phyloP scores from a whole-genome alignment of 1,140 invertebrate genomes.

The Sycophila sp. region DNA sequence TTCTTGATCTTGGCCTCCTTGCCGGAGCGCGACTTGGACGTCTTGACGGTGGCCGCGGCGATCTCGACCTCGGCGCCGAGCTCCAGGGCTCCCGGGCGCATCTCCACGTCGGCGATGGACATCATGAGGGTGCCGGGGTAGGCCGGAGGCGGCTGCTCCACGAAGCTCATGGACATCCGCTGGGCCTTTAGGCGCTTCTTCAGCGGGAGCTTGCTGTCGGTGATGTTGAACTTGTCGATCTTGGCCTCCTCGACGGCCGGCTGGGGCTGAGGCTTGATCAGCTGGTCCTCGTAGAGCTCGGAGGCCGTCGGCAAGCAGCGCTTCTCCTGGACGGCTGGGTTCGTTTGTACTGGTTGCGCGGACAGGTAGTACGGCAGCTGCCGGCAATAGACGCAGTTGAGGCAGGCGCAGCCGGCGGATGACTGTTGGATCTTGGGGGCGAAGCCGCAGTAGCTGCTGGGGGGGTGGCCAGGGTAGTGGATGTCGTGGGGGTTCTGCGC shows the following conservation, averaged over 20 bases:
- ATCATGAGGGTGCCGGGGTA: slow-evolving; percentile 54
- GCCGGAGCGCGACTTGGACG: background rate
- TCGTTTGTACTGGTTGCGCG: slow-evolving; percentile 50
- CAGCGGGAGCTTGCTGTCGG: slow-evolving; percentile 54
- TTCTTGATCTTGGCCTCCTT: slow-evolving; percentile 4
- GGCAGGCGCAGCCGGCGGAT: slow-evolving; percentile 51
- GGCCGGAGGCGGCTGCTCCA: slow-evolving; percentile 43
- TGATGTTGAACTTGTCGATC: slow-evolving; percentile 29
- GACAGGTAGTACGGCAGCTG: slow-evolving; percentile 53
- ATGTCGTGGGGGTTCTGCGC: slow-evolving; percentile 20
- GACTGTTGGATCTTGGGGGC: slow-evolving; percentile 25
- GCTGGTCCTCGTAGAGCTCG: slow-evolving; percentile 52
- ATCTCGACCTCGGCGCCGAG: slow-evolving; percentile 11
- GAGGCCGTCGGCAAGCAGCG: slow-evolving; percentile 44
- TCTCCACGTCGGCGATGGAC: slow-evolving; percentile 49
- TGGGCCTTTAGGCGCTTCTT: slow-evolving; percentile 60
- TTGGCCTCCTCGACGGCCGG: background rate
- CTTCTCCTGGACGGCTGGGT: slow-evolving; percentile 50
- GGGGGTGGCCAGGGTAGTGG: background rate
- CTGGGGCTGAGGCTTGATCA: too few relatives aligned
- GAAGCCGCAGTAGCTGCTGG: slow-evolving; percentile 14
- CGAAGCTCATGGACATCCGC: slow-evolving; percentile 43
- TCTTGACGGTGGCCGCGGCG: background rate
- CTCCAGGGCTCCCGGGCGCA: slow-evolving; percentile 2
- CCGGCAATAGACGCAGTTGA: slow-evolving; percentile 55